A percentile compares a stretch with the other conserved stretches of the same genome.
phyloP scores from a whole-genome alignment of 2,797 vertebrate genomes.

The Hippopotamyrus pictus region DNA sequence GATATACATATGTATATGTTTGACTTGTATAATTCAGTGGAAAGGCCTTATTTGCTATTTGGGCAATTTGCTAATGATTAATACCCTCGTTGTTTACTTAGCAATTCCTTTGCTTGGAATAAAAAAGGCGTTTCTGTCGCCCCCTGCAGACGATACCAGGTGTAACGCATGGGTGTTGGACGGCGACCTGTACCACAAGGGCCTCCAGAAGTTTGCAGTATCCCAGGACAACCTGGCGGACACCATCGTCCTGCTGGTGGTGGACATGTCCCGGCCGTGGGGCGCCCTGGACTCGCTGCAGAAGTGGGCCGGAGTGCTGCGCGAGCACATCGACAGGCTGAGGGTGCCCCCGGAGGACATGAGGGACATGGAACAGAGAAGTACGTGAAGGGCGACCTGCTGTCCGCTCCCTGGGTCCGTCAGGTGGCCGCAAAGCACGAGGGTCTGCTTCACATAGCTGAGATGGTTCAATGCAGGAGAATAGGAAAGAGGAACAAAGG shows the following conservation, averaged over 20 bases:
- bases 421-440: background rate
- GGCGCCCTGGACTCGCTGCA: conserved; percentile 92
- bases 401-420: background rate
- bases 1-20: background rate
- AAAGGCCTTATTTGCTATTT: background rate
- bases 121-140: background rate
- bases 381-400: conserved; percentile 62
- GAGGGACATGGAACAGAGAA: conserved; percentile 87
- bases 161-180: conserved; percentile 97
- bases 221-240: conserved; percentile 76
- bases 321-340: conserved; percentile 93
- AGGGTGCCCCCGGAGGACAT: conserved; percentile 89
- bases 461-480: background rate
- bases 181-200: conserved; percentile 95
- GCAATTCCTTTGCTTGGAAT: background rate
- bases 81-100: background rate
- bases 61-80: background rate
- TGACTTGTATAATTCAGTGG: background rate
- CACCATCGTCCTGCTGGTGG: conserved; percentile 79
- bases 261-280: conserved; percentile 97
- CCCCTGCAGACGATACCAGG: conserved; percentile 78
- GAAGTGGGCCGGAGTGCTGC: conserved; percentile 92
- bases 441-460: background rate
- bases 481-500: background rate
- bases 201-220: conserved; percentile 88